These are phyloP conservation scores for Hypanus sabinus DNA, from an alignment of 2,113 vertebrate genomes.

Conservation along the genomic window DNA sequence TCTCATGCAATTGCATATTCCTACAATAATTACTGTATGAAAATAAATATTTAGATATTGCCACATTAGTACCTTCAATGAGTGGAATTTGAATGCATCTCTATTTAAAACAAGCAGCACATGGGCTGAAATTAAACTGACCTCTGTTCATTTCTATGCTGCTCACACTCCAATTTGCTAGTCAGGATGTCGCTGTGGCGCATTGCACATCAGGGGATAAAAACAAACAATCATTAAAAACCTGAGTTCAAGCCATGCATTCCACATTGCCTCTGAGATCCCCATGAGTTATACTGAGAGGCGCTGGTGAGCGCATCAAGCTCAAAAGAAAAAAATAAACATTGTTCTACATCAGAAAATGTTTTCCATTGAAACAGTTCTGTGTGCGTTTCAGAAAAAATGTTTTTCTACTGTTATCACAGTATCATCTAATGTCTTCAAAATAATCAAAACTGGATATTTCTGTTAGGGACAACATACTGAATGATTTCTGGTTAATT, in stretches of 20 bases:
- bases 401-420: neutral
- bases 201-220: constrained; percentile 20
- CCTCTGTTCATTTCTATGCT: constrained; percentile 21
- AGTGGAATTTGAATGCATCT: neutral
- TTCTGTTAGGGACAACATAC: neutral
- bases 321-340: neutral
- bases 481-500: neutral
- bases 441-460: neutral
- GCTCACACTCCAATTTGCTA: constrained; percentile 12
- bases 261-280: neutral
- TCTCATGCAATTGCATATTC: neutral
- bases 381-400: neutral
- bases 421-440: neutral
- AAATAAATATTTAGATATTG: constrained; percentile 14
- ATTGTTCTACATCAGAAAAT: neutral
- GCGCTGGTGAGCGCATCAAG: neutral
- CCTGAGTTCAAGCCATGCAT: neutral
- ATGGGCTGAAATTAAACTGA: neutral
- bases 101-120: neutral
- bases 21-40: neutral
- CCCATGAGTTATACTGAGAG: neutral
- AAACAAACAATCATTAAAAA: constrained; percentile 26
- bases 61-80: neutral
- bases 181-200: neutral
- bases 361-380: neutral